Conservation (phyloP, 2,113 vertebrate species). For the Bucco capensis region DNA sequence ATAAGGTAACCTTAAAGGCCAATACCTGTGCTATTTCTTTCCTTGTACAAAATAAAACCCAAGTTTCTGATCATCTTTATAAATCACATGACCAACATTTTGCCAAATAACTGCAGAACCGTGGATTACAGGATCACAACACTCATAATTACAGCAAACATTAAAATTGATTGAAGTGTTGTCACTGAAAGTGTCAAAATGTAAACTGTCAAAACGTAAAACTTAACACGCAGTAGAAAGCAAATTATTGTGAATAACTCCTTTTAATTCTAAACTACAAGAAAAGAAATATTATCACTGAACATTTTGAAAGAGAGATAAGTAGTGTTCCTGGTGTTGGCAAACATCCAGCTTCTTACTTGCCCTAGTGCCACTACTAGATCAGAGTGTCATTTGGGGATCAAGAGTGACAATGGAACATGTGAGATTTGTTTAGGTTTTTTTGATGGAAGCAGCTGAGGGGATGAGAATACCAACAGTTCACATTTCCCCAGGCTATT, state of each 20-base stretch:
- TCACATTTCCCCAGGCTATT: not conserved
- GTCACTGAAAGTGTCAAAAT: not conserved
- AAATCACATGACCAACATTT: not conserved
- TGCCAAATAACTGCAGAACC: not conserved
- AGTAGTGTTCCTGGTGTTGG: not conserved
- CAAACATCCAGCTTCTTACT: not conserved
- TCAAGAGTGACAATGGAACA: not conserved
- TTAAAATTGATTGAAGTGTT: not conserved
- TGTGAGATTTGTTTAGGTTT: not conserved
- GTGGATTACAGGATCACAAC: not conserved
- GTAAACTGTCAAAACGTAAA: not conserved
- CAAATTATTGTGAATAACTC: not conserved
- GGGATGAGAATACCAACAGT: not conserved
- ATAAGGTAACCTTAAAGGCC: not conserved
- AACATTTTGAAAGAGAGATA: not conserved
- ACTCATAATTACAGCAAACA: not conserved
- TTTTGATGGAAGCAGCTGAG: not conserved
- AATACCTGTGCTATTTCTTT: not conserved
- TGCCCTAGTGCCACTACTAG: not conserved
- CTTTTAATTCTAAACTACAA: not conserved
- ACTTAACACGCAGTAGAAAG: not conserved
- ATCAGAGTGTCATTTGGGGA: not conserved
- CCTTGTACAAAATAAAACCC: not conserved
- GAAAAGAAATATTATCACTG: not conserved
- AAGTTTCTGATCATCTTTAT: not conserved